Evolutionary conservation across 1,140 invertebrate genomes (phyloP), one percentile per base, ranked within the genome.

Genomic region (Habropoda laboriosa): DNA sequence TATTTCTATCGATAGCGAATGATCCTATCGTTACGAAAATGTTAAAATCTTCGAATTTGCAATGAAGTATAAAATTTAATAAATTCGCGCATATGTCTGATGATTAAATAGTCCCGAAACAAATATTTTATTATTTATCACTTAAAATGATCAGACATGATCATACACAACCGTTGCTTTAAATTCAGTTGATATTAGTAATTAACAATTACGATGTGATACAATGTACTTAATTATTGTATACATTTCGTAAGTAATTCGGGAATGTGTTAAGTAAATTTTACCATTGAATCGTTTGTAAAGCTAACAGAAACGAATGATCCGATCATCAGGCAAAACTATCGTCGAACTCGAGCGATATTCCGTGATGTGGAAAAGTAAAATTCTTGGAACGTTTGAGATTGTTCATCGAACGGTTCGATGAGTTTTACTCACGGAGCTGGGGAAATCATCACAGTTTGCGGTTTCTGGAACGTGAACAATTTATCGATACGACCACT

Each of bases 351-450:
- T 35, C 40, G 68, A 30, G 64, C 24, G 42, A 21, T 67, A 75
- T 30, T 38, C 16, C 1, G n/a, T 2, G 2, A n/a, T 18, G 27
- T 13, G 35, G 40, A 42, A 76, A 68, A 68, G 60, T 76, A 40
- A 63, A 67, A 76, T 66, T 64, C 63, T 68, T 68, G 63, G 16
- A 8, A 42, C 35, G 49, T 63, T 68, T 2, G 47, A 76, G 49
- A 76, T 76, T 76, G 63, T 76, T 75, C 61, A 45, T n/a, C 3
- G 57, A 27, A 57, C 53, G 10, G 32, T 47, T 67, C 45, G 42
- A 67, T 67, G 47, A 38, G 32, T 32, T 68, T 68, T 68, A 40
- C 58, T 61, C 61, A 6, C 12, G 8, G 13, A 68, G 7, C 10
- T 10, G n/a, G n/a, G 8, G 47, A 68, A 47, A 35, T n/a, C 30